Evolutionary conservation across 2,113 vertebrate species (phyloP), one percentile per base, ranked within the genome.

Genomic region (Amia ocellicauda): DNA sequence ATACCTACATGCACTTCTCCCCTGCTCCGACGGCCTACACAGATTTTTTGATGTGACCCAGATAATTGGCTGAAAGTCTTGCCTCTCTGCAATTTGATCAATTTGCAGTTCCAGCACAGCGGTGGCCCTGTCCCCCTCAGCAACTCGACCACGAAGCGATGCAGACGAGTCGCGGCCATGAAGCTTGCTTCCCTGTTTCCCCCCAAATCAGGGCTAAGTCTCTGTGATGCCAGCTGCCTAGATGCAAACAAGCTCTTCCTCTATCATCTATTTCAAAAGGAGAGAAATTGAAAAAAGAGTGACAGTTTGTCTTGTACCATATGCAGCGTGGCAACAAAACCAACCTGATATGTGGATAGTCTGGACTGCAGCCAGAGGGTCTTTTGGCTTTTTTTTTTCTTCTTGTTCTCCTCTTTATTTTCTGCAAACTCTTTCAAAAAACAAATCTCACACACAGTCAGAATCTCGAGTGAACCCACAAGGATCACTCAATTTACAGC

Each of bases 281-380:
- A 67, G 68, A 74, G 74, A 68, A 69, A 82, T 58, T 69, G 75
- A 63, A 24, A 60, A 80, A 81, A 76, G 75, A 70, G 78, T 87
- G 86, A 88, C 86, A 89, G 83, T 89, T 88, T 90, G 89, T 90
- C 87, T 88, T 78, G 78, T 71, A 81, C 82, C 89, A 89, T 90
- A 88, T 89, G 89, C 83, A 80, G 78, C 74, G 67, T 87, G 84
- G 86, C 88, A 89, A 79, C 80, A 86, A 81, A 83, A 82, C 75
- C 79, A 69, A 77, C 80, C 77, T 83, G 86, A 89, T 87, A 83
- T 69, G 78, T 71, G 75, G 67, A 29, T 75, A 78, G 82, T 81
- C 77, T 76, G 68, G 82, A 69, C 73, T 68, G 75, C 67, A 64
- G 81, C 88, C 81, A 79, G 68, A 53, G 87, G 87, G 80, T 79